Conservation (phyloP, 2,888 invertebrate genomes). For the Buathra laborator region DNA sequence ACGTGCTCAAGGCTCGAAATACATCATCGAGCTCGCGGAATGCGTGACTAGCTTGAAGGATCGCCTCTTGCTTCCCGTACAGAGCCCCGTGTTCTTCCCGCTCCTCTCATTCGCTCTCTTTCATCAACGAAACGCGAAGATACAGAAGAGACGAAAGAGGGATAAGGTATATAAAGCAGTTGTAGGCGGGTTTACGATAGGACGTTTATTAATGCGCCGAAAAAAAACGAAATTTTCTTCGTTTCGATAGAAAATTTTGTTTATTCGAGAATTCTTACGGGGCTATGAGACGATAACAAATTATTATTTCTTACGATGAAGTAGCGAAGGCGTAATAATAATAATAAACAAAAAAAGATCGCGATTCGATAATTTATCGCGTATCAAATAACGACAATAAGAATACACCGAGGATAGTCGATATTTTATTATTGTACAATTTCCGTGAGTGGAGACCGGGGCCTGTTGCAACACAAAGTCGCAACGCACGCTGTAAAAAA, state of each 20-base stretch:
- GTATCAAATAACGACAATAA: too few relatives aligned
- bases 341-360: neutral
- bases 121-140: constrained; percentile 8
- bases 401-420: too few relatives aligned
- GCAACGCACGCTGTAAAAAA: too few relatives aligned
- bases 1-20: constrained; percentile 70
- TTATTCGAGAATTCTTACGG: neutral
- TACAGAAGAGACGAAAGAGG: neutral
- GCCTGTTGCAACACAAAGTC: too few relatives aligned
- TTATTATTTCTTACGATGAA: constrained; percentile 11
- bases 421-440: too few relatives aligned
- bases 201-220: neutral
- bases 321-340: neutral
- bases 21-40: constrained; percentile 68
- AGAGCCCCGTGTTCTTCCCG: constrained; percentile 21
- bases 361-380: neutral
- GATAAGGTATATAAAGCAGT: neutral
- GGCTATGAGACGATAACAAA: constrained; percentile 2
- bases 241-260: neutral
- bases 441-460: too few relatives aligned
- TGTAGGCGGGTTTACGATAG: constrained; percentile 10
- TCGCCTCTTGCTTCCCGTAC: constrained; percentile 42
- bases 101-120: constrained; percentile 19
- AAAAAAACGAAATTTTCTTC: constrained; percentile 42
- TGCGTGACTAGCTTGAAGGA: constrained; percentile 69